A percentile compares a stretch with the other conserved stretches of the same genome.
Evolutionary conservation across 1,140 invertebrate genomes (phyloP).

Genomic region (Gyrodactylus bullatarudis): DNA sequence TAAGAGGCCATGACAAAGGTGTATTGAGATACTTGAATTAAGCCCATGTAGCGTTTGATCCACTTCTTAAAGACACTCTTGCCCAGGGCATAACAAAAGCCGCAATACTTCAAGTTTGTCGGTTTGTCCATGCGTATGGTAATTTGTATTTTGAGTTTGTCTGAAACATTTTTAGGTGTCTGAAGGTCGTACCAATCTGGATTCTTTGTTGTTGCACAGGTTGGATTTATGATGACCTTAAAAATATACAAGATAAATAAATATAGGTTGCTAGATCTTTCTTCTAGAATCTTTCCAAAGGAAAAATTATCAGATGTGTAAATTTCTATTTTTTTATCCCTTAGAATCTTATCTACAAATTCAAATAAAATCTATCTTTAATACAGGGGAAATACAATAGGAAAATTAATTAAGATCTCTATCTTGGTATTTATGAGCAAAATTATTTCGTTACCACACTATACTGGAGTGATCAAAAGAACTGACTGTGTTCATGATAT

Average conservation of each 20-base stretch:
- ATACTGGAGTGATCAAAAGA: no score
- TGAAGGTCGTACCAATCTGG: conserved; percentile 94
- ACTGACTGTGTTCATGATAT: no score
- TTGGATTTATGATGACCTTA: conserved; percentile 37
- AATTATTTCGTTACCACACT: no score
- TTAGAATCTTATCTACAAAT: no score
- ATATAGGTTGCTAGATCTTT: no score
- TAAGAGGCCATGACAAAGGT: conserved; percentile 99
- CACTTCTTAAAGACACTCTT: conserved; percentile 98
- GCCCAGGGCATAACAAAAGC: conserved; percentile 64
- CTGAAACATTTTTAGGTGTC: conserved; percentile 59
- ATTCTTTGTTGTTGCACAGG: conserved; percentile 49
- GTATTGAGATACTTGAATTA: conserved; percentile 86
- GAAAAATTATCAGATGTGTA: no score
- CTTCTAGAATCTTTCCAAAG: no score
- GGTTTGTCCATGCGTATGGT: conserved; percentile 93
- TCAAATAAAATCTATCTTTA: no score
- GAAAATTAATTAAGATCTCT: no score
- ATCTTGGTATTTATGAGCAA: no score
- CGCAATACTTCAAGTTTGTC: conserved; percentile 90
- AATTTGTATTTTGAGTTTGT: conserved; percentile 81
- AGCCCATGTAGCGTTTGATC: conserved; percentile 86
- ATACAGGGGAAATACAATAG: no score
- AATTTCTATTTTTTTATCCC: no score
- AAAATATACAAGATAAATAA: conserved; percentile 1